A percentile compares a stretch with the other conserved stretches of the same genome.
Evolutionary conservation across 2,888 invertebrate species (phyloP).

Genomic region (Incurvaria masculella): DNA sequence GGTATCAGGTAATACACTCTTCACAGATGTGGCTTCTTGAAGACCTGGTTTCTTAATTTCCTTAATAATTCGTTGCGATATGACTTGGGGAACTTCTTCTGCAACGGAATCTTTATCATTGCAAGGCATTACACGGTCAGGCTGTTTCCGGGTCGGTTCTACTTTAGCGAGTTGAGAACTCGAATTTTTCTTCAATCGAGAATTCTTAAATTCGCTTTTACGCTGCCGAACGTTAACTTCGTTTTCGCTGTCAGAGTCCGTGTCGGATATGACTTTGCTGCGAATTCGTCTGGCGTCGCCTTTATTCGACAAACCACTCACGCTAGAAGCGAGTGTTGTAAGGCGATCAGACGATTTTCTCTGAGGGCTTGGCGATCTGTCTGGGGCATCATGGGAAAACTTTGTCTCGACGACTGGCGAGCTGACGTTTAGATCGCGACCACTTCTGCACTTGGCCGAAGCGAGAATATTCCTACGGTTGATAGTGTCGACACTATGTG

Average conservation of each 20-base stretch:
- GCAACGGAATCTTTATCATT: no score
- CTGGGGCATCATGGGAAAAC: slow-evolving; percentile 58
- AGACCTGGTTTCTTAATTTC: slow-evolving; percentile 37
- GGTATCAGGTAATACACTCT: background rate
- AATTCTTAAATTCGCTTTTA: slow-evolving; percentile 45
- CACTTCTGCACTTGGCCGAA: slow-evolving; percentile 82
- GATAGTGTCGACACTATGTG: slow-evolving; percentile 77
- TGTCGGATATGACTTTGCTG: slow-evolving; percentile 43
- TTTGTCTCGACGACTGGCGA: slow-evolving; percentile 72
- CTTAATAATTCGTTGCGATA: slow-evolving; percentile 36
- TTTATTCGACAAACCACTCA: slow-evolving; percentile 53
- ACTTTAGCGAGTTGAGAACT: slow-evolving; percentile 21
- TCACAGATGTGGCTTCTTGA: slow-evolving; percentile 23
- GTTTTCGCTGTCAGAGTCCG: slow-evolving; percentile 42
- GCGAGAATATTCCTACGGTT: slow-evolving; percentile 85
- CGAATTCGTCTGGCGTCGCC: slow-evolving; percentile 44
- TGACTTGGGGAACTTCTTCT: slow-evolving; percentile 33
- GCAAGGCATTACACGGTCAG: no score
- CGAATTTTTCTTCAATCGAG: slow-evolving; percentile 44
- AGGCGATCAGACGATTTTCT: slow-evolving; percentile 49
- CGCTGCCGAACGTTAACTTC: slow-evolving; percentile 42
- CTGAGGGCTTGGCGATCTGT: slow-evolving; percentile 49
- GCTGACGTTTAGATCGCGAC: slow-evolving; percentile 68
- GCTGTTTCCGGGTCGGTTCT: background rate
- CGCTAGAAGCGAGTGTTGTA: slow-evolving; percentile 52